Base-by-base conservation (phyloP, 2,113 vertebrate species). In the Albula glossodonta region DNA sequence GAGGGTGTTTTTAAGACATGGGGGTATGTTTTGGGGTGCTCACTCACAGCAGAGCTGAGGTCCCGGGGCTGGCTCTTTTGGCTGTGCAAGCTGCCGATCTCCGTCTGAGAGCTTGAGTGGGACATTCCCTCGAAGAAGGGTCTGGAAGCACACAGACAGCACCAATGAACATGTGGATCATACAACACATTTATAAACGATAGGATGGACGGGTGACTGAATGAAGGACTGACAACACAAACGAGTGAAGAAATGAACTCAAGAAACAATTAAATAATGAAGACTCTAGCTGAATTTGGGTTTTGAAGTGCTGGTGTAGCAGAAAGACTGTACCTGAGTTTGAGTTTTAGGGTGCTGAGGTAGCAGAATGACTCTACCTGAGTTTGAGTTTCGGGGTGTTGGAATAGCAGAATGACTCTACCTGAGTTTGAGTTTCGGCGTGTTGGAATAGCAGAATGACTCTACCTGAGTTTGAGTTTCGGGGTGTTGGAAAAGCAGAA, bases 111-210 rank as follows among this genome's bases (percentile, higher is more conserved):
- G 79, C 95, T 96, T 87, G 95, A 96, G 90, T 96, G 94, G 83
- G 95, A 96, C 93, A 95, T 95, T 19, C 95, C 95, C 86, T 95
- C 95, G 80, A 96, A 96, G 86, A 96, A 96, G 0, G 95, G 95
- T 92, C 95, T 96, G 87, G 52, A 91, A 88, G 81, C 81, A 91
- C 1, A 89, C 82, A 87, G 1, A 89, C 4, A 0, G 1, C 31
- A 41, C 31, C 31, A 41, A 78, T 31, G n/a, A 52, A 51, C 50
- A 51, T 17, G 22, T 22, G 41, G 52, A 4, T 6, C 8, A 77
- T 0, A 41, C 31, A 41, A 12, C 10, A 60, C 56, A 60, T 60
- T 0, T 15, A 7, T 19, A 5, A 3, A 66, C 5, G 60, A 66
- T 19, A 8, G 22, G 60, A 66, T 66, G 17, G 7, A 56, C 53